These are phyloP conservation scores for Drosophila triauraria DNA, from an alignment of 1,140 invertebrate genomes.

Conservation along the genomic window DNA sequence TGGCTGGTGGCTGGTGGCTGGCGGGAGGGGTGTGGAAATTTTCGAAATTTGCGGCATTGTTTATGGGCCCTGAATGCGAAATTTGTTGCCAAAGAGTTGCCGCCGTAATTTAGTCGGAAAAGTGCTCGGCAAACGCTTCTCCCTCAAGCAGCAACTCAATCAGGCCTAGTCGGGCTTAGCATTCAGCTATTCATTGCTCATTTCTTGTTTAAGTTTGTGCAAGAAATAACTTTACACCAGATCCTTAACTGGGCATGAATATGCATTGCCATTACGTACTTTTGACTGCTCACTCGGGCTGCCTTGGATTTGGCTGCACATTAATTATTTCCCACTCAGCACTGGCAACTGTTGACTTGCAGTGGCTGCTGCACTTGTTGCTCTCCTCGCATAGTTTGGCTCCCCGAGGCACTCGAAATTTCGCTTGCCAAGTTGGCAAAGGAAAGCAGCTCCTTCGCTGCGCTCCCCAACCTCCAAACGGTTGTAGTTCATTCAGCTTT, in stretches of 20 bases:
- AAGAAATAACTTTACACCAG: constrained; percentile 33
- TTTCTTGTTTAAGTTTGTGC: constrained; percentile 33
- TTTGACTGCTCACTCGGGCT: constrained; percentile 49
- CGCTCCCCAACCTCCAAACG: background rate
- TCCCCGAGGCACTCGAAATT: constrained; percentile 30
- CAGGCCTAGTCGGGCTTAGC: constrained; percentile 1
- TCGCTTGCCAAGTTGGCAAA: constrained; percentile 43
- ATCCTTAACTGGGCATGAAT: constrained; percentile 39
- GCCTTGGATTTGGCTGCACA: constrained; percentile 44
- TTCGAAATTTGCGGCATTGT: constrained; percentile 56
- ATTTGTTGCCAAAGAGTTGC: constrained; percentile 47
- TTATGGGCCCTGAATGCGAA: constrained; percentile 46
- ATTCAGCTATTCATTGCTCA: constrained; percentile 35
- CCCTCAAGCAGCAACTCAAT: constrained; percentile 11
- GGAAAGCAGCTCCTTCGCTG: background rate
- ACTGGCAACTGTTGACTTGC: constrained; percentile 69
- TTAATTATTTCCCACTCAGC: constrained; percentile 71
- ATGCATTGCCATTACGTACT: constrained; percentile 45
- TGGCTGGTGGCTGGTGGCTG: background rate
- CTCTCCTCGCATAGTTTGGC: constrained; percentile 45
- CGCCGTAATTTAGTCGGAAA: constrained; percentile 15
- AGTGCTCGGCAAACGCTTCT: constrained; percentile 4
- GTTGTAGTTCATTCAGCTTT: constrained; percentile 18
- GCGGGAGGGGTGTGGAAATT: background rate
- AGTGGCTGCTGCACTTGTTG: constrained; percentile 65